Percentiles rank a stretch among this genome's conserved stretches.
These are phyloP conservation scores for Cebus imitator DNA, from an alignment of 2,113 vertebrate species.

Conservation along the genomic window DNA sequence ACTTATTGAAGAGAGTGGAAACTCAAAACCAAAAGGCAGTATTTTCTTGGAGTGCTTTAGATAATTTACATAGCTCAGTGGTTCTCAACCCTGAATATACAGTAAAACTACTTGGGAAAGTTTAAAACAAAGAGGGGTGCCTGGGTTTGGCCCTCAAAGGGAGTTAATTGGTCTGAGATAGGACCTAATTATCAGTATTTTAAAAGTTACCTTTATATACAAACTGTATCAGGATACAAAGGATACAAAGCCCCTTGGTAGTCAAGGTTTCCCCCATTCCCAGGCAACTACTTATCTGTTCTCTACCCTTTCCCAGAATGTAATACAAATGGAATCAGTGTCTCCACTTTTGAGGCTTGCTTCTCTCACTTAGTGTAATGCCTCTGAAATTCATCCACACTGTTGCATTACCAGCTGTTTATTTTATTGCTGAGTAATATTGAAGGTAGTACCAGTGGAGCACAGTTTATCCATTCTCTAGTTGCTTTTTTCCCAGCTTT, in stretches of 20 bases:
- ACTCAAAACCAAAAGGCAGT: neutral
- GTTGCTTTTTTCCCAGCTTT: neutral
- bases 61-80: neutral
- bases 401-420: neutral
- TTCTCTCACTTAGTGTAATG: neutral
- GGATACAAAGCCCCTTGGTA: neutral
- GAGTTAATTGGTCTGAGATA: neutral
- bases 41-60: neutral
- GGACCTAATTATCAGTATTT: neutral
- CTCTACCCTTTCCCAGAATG: neutral
- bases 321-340: neutral
- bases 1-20: neutral
- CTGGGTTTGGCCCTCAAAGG: neutral
- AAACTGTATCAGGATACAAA: neutral
- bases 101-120: neutral
- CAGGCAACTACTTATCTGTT: neutral
- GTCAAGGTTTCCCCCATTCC: neutral
- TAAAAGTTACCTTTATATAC: neutral
- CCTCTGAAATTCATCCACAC: neutral
- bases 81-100: neutral
- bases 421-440: neutral
- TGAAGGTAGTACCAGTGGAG: neutral
- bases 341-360: neutral
- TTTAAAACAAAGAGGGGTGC: neutral
- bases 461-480: neutral